These are phyloP conservation scores for Lithophane leautieri DNA, from an alignment of 2,888 invertebrate genomes.

Conservation along the genomic window DNA sequence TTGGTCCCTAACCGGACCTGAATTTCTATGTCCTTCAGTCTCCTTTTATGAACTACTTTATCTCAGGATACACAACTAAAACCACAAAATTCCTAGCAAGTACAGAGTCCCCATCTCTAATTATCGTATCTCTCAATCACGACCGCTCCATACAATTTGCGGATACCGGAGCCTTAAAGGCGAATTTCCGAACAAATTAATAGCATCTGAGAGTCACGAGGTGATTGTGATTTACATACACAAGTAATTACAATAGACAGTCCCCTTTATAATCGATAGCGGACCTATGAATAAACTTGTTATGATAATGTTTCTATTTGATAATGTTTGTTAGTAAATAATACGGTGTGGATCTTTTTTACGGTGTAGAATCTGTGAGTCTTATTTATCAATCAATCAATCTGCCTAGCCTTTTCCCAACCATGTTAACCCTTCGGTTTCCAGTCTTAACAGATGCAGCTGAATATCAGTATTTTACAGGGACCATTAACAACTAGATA, in stretches of 20 bases:
- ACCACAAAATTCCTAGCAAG: background rate
- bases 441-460: no score
- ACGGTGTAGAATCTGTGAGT: no score
- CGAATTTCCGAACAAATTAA: constrained; percentile 3
- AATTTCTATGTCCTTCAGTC: no score
- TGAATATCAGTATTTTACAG: no score
- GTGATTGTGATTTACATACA: constrained; percentile 9
- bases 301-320: constrained; percentile 2
- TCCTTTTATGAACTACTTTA: background rate
- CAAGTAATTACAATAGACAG: constrained; percentile 37
- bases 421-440: no score
- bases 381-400: no score
- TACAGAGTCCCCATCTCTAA: background rate
- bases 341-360: background rate
- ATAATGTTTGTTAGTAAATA: background rate
- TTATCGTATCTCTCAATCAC: constrained; percentile 2
- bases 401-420: no score
- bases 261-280: constrained; percentile 42
- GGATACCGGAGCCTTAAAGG: no score
- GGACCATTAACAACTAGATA: background rate
- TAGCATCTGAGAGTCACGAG: background rate
- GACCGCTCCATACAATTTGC: background rate
- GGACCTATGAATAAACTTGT: constrained; percentile 36
- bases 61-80: background rate
- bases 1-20: no score